Evolutionary conservation across 1,140 invertebrate species (phyloP), one percentile per base, ranked within the genome.

Genomic region (Drosophila kurseongensis): DNA sequence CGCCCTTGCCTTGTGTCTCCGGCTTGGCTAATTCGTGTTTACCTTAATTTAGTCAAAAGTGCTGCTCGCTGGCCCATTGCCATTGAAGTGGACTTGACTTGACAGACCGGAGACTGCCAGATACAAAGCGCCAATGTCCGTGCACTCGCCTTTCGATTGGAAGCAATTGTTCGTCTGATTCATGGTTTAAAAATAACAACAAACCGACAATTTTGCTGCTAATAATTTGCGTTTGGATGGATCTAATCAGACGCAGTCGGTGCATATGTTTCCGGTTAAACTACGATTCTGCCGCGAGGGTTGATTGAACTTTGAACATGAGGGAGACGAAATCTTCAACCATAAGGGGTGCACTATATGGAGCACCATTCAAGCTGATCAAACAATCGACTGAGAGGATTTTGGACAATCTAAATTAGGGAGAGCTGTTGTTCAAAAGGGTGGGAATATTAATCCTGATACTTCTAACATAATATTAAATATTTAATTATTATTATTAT

Each of bases 201-300:
- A 65, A 45, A 61, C 56, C 42, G 29, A 67, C 38, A 51, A 59
- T 45, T 57, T 75, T 57, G 51, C 76, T 58, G 72, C 80, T 85
- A 84, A 84, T 84, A 84, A 84, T 84, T 84, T 63, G 80, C 80
- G 40, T 75, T 80, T 77, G 57, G 51, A 48, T 63, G 66, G 42
- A 29, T 76, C 80, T 84, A 84, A 84, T 84, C 80, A 74, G 45
- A 50, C 32, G 71, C 71, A 80, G 56, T 59, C 48, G 54, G 32
- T 61, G 76, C 80, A 84, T 67, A 79, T 84, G 80, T 85, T 84
- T 84, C 80, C 80, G 80, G 80, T 84, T 84, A 84, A 59, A 40
- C 68, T 45, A 41, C 60, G 62, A 44, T 32, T 36, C 57, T 10
- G 40, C 27, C 23, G 65, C 40, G 51, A 56, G 65, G 58, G 80